Conservation (phyloP, 2,888 invertebrate genomes). For the Metopia argyrocephala region DNA sequence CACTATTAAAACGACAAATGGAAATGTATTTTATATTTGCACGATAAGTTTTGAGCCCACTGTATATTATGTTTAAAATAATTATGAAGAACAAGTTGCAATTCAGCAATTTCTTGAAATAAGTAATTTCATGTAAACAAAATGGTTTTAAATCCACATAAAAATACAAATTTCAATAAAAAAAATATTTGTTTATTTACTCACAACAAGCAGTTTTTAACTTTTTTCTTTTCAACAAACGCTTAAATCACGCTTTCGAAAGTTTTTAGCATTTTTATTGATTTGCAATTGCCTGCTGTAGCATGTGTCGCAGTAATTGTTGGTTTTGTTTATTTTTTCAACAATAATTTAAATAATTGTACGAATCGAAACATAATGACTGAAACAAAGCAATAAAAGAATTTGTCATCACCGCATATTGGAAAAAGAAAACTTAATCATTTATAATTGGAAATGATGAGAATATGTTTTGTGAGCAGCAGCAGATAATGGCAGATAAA, state of each 20-base stretch:
- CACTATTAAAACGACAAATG: too few relatives aligned
- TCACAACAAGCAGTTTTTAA: too few relatives aligned
- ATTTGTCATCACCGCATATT: background rate
- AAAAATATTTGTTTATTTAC: too few relatives aligned
- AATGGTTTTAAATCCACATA: too few relatives aligned
- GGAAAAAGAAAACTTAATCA: background rate
- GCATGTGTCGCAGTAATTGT: background rate
- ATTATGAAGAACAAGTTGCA: too few relatives aligned
- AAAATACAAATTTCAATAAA: too few relatives aligned
- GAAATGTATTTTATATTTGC: too few relatives aligned
- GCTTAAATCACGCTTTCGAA: slow-evolving; percentile 30
- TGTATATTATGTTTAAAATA: too few relatives aligned
- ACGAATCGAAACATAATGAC: background rate
- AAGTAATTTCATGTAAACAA: too few relatives aligned
- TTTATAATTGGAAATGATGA: slow-evolving; percentile 17
- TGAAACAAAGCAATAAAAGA: background rate
- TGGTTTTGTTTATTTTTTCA: background rate
- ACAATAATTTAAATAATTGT: slow-evolving; percentile 15
- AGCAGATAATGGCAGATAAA: background rate
- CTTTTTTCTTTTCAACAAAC: slow-evolving; percentile 20
- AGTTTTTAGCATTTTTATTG: slow-evolving; percentile 14
- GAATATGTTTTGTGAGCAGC: background rate
- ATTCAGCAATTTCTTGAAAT: too few relatives aligned
- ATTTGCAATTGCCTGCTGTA: slow-evolving; percentile 7
- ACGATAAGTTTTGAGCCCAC: too few relatives aligned